These are phyloP conservation scores for Halesus radiatus DNA, from an alignment of 1,140 invertebrate species.

Conservation along the genomic window DNA sequence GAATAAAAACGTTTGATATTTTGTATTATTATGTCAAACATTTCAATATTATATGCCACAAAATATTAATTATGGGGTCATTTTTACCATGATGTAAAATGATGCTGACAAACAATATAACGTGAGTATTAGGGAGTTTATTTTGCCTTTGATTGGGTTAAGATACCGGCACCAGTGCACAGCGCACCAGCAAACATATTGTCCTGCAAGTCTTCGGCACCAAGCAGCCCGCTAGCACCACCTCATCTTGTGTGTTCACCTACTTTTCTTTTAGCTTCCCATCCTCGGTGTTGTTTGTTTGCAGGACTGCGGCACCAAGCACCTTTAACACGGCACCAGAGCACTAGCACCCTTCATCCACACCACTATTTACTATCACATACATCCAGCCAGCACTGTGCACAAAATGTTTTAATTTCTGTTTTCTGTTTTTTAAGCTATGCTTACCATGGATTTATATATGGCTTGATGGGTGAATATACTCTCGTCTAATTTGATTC, in stretches of 20 bases:
- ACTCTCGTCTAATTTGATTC: constrained; percentile 45
- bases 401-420: constrained; percentile 54
- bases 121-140: constrained; percentile 5
- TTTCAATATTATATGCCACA: too few species aligned
- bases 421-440: constrained; percentile 57
- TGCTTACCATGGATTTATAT: constrained; percentile 57
- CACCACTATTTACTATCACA: constrained; percentile 9
- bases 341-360: constrained; percentile 26
- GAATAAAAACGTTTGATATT: too few species aligned
- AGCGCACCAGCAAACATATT: constrained; percentile 36
- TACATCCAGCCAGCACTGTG: constrained; percentile 44
- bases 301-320: constrained; percentile 40
- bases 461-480: constrained; percentile 57
- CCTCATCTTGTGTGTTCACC: constrained; percentile 7
- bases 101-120: too few species aligned
- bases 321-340: constrained; percentile 21
- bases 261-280: neutral
- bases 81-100: too few species aligned
- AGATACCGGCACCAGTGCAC: constrained; percentile 42
- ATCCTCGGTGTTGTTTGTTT: constrained; percentile 40
- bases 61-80: too few species aligned
- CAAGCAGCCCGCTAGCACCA: constrained; percentile 48
- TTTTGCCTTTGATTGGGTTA: constrained; percentile 29
- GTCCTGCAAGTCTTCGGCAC: constrained; percentile 32
- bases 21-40: too few species aligned